Evolutionary conservation across 2,888 invertebrate species (phyloP), one percentile per base, ranked within the genome.

Genomic region (Napeogenes inachia): DNA sequence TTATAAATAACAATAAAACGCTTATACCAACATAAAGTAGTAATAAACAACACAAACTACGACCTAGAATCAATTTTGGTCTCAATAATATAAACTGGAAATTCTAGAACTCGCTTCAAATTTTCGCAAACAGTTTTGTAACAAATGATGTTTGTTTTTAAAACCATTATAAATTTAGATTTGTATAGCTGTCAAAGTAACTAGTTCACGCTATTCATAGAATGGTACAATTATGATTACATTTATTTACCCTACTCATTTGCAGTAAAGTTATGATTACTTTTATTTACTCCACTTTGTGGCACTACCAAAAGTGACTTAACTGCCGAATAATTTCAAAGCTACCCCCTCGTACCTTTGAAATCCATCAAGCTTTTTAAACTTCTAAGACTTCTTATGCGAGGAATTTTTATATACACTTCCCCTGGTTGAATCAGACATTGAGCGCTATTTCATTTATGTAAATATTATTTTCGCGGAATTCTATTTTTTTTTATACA

Each of bases 1-100:
- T 35, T 35, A 35, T 35, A 35, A 35, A 35, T 21, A 35, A 35
- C 35, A 4, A 6, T 35, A 47, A 13, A 13, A 13, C 13, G 21
- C 47, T n/a, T n/a, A 47, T 47, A 47, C 47, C 13, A 6, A 47
- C 3, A 35, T 35, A 35, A 35, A 13, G 30, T 50, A 30, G 30
- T 8, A 50, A 8, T 50, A 30, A 50, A 12, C 5, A 50, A 30
- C 8, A 50, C 8, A 50, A 30, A 21, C 21, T 21, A 21, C 59
- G 68, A 61, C 65, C 68, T 63, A 63, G 56, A 62, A 66, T 59
- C 62, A 62, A 57, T 59, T 60, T 57, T 64, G 64, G 62, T 58
- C 61, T 57, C 68, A 59, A 13, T 56, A 57, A 42, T 38, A 61
- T 59, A 57, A 65, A 60, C 61, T 61, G 58, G 57, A 66, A 65